Percentiles rank a stretch among this genome's conserved stretches.
Conservation (phyloP, 2,888 invertebrate species). For the Aproaerema taeniolella region DNA sequence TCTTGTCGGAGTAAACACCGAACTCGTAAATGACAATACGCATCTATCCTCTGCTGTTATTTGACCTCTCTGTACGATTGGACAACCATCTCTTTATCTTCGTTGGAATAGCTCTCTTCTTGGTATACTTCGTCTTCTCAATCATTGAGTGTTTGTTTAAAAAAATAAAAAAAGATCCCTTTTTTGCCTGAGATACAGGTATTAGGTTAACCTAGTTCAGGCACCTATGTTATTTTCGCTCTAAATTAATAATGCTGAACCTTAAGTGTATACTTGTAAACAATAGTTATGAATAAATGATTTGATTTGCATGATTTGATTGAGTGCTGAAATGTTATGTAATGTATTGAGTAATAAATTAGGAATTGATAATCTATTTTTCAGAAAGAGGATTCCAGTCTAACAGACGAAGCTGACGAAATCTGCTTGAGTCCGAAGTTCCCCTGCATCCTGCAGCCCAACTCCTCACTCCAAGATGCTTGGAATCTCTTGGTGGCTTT, state of each 20-base stretch:
- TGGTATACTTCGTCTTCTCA: no score
- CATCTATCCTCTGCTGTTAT: neutral
- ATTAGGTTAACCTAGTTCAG: neutral
- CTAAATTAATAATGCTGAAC: neutral
- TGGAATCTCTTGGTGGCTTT: slow-evolving; percentile 46
- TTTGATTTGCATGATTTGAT: no score
- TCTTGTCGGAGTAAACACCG: neutral
- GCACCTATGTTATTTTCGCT: neutral
- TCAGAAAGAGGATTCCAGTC: slow-evolving; percentile 44
- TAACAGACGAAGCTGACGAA: slow-evolving; percentile 52
- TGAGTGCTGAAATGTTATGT: no score
- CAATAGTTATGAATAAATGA: neutral
- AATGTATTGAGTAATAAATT: no score
- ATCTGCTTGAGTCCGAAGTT: slow-evolving; percentile 58
- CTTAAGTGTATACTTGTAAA: neutral
- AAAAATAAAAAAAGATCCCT: no score
- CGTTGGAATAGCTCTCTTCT: no score
- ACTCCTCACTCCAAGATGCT: slow-evolving; percentile 44
- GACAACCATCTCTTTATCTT: neutral
- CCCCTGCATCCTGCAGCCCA: slow-evolving; percentile 59
- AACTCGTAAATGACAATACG: neutral
- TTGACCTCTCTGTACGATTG: neutral
- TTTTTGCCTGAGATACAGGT: no score
- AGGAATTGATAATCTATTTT: neutral
- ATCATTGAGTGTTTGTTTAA: no score